phyloP scores from a whole-genome alignment of 2,888 invertebrate genomes.

The Phortica okadai region DNA sequence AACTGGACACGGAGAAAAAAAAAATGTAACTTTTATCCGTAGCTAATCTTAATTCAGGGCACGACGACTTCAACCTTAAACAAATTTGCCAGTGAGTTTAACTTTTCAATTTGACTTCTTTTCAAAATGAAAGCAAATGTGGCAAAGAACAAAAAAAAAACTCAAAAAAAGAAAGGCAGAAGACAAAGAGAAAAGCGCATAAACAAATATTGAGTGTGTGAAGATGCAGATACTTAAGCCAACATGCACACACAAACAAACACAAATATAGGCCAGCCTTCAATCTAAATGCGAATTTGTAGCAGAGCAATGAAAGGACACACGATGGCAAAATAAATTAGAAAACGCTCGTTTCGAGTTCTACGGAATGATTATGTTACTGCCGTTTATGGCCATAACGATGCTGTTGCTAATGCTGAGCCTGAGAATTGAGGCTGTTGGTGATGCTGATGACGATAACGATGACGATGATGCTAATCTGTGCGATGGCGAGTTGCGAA shows the following conservation, averaged over 20 bases:
- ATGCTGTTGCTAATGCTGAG: neutral
- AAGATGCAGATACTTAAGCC: neutral
- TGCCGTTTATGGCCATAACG: neutral
- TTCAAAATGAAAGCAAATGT: neutral
- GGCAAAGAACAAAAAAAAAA: neutral
- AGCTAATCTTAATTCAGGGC: neutral
- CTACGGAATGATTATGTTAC: neutral
- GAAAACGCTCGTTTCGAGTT: constrained; percentile 1
- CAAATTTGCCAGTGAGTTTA: constrained; percentile 51
- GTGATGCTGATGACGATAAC: neutral
- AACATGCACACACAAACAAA: too few species aligned
- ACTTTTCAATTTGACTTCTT: constrained; percentile 58
- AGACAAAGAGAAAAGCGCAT: neutral
- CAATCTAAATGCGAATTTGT: neutral
- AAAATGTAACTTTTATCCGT: neutral
- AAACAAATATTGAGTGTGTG: neutral
- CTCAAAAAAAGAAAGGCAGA: constrained; percentile 7
- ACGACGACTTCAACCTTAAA: constrained; percentile 40
- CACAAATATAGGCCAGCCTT: neutral
- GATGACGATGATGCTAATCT: neutral
- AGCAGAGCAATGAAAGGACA: neutral
- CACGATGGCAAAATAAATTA: constrained; percentile 6
- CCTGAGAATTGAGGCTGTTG: neutral
- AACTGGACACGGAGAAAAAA: neutral
- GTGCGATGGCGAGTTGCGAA: neutral